These are phyloP conservation scores for Austrofundulus limnaeus DNA, from an alignment of 2,113 vertebrate genomes.

Conservation along the genomic window DNA sequence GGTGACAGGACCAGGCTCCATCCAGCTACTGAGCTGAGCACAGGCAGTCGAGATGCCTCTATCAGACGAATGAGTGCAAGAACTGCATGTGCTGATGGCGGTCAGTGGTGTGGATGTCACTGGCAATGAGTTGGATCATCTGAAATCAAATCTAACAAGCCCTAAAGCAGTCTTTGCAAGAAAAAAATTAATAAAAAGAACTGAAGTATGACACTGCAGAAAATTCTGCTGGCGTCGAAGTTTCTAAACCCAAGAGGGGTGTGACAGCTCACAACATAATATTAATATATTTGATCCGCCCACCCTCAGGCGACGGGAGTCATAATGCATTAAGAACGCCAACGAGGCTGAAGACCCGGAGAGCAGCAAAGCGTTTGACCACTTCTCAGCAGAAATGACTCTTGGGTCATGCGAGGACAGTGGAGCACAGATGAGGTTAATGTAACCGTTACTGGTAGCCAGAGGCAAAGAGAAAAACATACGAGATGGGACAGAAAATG, in stretches of 20 bases:
- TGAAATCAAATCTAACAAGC: slow-evolving; percentile 49
- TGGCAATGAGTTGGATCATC: slow-evolving; percentile 38
- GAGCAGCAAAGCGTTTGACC: slow-evolving; percentile 51
- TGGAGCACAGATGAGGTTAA: slow-evolving; percentile 29
- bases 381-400: slow-evolving; percentile 35
- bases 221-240: slow-evolving; percentile 34
- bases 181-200: too few relatives aligned
- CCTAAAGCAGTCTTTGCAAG: slow-evolving; percentile 9
- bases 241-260: slow-evolving; percentile 48
- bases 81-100: slow-evolving; percentile 14
- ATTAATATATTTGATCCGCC: slow-evolving; percentile 62
- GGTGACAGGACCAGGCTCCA: slow-evolving; percentile 47
- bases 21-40: slow-evolving; percentile 13
- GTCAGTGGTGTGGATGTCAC: slow-evolving; percentile 43
- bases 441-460: slow-evolving; percentile 33
- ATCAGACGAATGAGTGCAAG: slow-evolving; percentile 17
- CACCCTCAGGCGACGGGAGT: slow-evolving; percentile 33
- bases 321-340: slow-evolving; percentile 53
- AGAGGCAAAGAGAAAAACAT: slow-evolving; percentile 8
- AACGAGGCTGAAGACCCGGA: slow-evolving; percentile 37
- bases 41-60: not conserved
- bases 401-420: slow-evolving; percentile 49
- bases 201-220: slow-evolving; percentile 53
- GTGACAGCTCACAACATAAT: slow-evolving; percentile 51
- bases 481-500: slow-evolving; percentile 8